Evolutionary conservation across 2,113 vertebrate species (phyloP), one percentile per base, ranked within the genome.

Genomic region (Phocoena phocoena): DNA sequence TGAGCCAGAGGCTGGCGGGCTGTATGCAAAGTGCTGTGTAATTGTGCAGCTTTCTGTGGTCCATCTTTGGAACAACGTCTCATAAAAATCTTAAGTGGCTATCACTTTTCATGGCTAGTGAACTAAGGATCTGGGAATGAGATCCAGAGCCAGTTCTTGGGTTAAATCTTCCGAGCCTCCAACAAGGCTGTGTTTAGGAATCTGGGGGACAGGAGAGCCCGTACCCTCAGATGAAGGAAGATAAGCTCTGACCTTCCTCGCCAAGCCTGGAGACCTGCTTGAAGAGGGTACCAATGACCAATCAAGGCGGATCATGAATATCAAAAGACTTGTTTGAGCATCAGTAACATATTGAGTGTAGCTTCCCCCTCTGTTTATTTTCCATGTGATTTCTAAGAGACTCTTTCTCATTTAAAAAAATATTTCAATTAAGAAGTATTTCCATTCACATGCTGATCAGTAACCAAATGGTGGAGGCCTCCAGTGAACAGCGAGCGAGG

Each of bases 51-150:
- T 98, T 88, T 96, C 98, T 96, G 93, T 95, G 97, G 97, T 92
- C 93, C 1, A 47, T 96, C 90, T 95, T 98, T 96, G 93, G 86
- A 97, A 98, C 97, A 97, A 95, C 53, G 86, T 97, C 98, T 98
- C 97, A 88, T 98, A 98, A 97, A 98, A 98, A 96, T 97, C 97
- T 97, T 98, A 97, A 98, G 97, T 90, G 21, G 97, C 97, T 98
- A 97, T 98, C 98, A 95, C 98, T 98, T 98, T 98, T 98, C 98
- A 97, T 97, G 98, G 97, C 98, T 98, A 98, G 97, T 98, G 98
- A 98, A 97, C 98, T 97, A 97, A 98, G 96, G 97, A 98, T 94
- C 98, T 97, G 97, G 92, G 98, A 98, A 98, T 96, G 97, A 97
- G 98, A 98, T 97, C 97, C 97, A 98, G 98, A 98, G 98, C 94